phyloP scores from a whole-genome alignment of 2,113 vertebrate species.

The Donacobius atricapilla region DNA sequence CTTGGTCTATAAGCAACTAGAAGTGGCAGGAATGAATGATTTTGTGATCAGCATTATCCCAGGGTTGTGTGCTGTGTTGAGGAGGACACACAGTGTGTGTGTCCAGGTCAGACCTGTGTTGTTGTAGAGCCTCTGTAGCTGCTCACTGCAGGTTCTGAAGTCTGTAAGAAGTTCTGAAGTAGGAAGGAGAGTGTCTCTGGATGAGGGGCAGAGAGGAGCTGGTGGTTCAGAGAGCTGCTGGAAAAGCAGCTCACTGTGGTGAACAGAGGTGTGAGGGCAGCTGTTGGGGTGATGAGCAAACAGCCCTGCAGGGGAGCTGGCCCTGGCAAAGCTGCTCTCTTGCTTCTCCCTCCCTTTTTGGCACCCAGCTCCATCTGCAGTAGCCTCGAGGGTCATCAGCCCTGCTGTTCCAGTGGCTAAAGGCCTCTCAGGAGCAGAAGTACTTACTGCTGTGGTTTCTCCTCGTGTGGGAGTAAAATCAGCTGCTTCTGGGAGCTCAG shows the following conservation, averaged over 20 bases:
- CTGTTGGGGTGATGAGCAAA: neutral
- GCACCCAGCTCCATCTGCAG: neutral
- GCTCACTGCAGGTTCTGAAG: neutral
- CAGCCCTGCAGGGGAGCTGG: neutral
- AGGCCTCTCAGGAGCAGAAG: neutral
- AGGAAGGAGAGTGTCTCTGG: neutral
- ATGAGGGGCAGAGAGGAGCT: neutral
- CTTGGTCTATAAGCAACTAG: neutral
- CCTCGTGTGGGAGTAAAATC: neutral
- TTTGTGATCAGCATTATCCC: neutral
- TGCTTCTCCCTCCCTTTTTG: neutral
- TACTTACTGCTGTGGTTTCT: neutral
- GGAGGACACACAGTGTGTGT: neutral
- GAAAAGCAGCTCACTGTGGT: neutral
- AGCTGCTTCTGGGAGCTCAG: neutral
- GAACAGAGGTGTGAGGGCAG: neutral
- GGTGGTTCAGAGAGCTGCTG: neutral
- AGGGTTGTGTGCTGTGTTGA: neutral
- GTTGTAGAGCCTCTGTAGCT: accelerated
- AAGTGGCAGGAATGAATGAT: neutral
- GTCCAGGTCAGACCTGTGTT: neutral
- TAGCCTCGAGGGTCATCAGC: neutral
- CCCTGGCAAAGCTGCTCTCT: neutral
- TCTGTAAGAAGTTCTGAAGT: accelerated
- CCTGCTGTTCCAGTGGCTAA: neutral